Evolutionary conservation across 2,113 vertebrate species (phyloP).

Genomic region (Pipra filicauda): DNA sequence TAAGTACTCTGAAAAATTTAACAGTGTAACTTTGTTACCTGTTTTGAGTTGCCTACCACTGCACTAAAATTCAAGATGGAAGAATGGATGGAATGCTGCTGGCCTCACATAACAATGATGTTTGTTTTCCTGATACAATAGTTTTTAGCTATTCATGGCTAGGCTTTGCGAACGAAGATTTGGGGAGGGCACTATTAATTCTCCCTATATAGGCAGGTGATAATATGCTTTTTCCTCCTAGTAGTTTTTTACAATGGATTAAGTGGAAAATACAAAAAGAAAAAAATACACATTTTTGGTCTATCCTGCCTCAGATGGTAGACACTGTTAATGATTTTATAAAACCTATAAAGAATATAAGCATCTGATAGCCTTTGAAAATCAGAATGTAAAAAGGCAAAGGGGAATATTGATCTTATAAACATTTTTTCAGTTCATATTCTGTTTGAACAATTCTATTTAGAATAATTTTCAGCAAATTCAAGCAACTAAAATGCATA

Average conservation of each 20-base stretch:
- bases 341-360: neutral
- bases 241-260: neutral
- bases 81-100: neutral
- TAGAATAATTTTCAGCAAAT: neutral
- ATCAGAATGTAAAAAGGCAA: neutral
- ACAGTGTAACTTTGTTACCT: neutral
- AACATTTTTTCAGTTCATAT: neutral
- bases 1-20: neutral
- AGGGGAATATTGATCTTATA: neutral
- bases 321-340: neutral
- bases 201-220: neutral
- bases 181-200: neutral
- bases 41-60: neutral
- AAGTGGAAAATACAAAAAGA: neutral
- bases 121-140: neutral
- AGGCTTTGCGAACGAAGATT: too few relatives aligned
- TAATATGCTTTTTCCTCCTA: neutral
- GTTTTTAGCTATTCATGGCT: neutral
- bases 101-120: rapidly evolving
- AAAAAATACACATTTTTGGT: neutral
- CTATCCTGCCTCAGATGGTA: neutral
- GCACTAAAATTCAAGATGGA: neutral
- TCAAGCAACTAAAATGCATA: neutral
- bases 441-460: neutral
- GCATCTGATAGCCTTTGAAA: neutral